phyloP scores from a whole-genome alignment of 2,797 vertebrate genomes.

The Ispidina picta region DNA sequence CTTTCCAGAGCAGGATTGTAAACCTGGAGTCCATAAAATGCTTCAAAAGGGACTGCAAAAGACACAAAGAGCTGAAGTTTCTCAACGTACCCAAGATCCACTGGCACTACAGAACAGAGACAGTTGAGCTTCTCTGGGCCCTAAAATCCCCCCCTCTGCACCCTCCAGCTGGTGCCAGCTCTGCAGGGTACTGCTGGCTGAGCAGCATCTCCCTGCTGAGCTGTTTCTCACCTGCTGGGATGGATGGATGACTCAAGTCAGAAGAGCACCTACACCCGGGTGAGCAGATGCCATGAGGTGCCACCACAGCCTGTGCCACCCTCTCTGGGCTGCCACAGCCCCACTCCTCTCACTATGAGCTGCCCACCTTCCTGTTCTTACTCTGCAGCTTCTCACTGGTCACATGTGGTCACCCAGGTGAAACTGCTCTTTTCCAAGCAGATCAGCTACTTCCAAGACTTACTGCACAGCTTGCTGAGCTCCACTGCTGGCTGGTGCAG shows the following conservation, averaged over 20 bases:
- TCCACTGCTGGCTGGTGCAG: not conserved
- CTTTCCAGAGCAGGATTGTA: not conserved
- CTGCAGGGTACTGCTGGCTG: rapidly evolving
- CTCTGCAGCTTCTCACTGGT: rapidly evolving
- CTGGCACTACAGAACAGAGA: not conserved
- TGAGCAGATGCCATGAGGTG: not conserved
- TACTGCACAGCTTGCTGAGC: not conserved
- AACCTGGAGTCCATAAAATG: not conserved
- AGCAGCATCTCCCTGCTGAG: slow-evolving; percentile 8
- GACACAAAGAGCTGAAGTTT: not conserved
- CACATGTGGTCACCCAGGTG: not conserved
- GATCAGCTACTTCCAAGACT: not conserved
- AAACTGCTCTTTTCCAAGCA: not conserved
- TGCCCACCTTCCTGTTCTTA: not conserved
- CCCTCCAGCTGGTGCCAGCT: not conserved
- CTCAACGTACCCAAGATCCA: not conserved
- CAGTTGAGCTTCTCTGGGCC: not conserved
- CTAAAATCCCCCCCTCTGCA: not conserved
- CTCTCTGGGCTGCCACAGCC: not conserved
- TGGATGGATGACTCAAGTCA: slow-evolving; percentile 12
- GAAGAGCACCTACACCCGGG: not conserved
- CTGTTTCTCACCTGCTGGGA: slow-evolving; percentile 11
- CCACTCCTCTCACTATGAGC: not conserved
- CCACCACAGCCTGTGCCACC: not conserved
- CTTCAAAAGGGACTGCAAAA: not conserved